Percentiles rank a stretch among this genome's conserved stretches.
phyloP scores from a whole-genome alignment of 35 echinoderm and acorn worm genomes.

The Apostichopus parvimensis region DNA sequence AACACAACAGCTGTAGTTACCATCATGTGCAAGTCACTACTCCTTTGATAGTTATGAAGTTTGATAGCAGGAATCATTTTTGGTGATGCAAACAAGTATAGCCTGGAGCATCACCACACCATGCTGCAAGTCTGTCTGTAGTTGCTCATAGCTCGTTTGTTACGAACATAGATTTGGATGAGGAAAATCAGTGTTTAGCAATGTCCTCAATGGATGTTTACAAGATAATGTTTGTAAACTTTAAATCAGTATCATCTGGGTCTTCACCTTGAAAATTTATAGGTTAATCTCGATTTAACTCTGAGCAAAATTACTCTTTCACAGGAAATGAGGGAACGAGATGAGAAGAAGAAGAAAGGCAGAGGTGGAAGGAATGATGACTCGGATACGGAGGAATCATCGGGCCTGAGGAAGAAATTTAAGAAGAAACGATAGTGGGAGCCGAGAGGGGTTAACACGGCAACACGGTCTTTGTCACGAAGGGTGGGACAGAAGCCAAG shows the following conservation, averaged over 20 bases:
- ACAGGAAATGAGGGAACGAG: slow-evolving; percentile 93
- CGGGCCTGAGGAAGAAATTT: slow-evolving; percentile 83
- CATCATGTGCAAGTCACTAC: too few relatives aligned
- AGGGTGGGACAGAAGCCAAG: neutral
- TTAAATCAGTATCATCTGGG: too few relatives aligned
- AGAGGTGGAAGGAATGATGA: slow-evolving; percentile 59
- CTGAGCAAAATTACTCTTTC: neutral
- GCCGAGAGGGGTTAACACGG: neutral
- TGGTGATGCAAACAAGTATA: neutral
- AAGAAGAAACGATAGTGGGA: slow-evolving; percentile 69
- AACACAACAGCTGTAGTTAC: too few relatives aligned
- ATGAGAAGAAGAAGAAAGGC: slow-evolving; percentile 88
- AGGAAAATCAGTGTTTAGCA: too few relatives aligned
- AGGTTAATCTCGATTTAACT: too few relatives aligned
- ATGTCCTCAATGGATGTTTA: too few relatives aligned
- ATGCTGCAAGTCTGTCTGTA: too few relatives aligned
- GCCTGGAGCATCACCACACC: too few relatives aligned
- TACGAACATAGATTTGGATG: too few relatives aligned
- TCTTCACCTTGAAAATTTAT: too few relatives aligned
- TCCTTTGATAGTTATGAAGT: neutral
- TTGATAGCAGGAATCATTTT: neutral
- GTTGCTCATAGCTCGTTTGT: too few relatives aligned
- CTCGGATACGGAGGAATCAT: slow-evolving; percentile 78
- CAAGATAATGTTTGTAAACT: too few relatives aligned
- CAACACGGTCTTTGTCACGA: neutral